Evolutionary conservation across 2,888 invertebrate species (phyloP).

Genomic region (Sycophila texana): DNA sequence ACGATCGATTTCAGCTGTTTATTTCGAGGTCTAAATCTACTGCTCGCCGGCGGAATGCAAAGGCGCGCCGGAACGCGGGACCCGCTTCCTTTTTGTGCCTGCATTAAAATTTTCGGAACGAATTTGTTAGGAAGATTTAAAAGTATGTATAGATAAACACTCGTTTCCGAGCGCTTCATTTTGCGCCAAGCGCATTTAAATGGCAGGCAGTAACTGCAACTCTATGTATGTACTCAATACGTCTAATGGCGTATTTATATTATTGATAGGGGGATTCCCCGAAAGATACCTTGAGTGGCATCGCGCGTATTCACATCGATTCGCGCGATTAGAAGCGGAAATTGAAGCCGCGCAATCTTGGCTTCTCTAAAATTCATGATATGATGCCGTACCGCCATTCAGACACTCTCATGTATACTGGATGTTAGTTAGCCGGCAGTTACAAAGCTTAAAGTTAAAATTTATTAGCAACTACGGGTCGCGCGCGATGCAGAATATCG

Average conservation of each 20-base stretch:
- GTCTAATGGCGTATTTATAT: constrained; percentile 1
- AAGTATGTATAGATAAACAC: no score
- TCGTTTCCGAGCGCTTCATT: no score
- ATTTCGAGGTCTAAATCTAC: constrained; percentile 16
- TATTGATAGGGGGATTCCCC: constrained; percentile 5
- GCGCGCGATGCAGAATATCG: neutral
- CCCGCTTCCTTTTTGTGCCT: neutral
- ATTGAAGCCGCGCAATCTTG: constrained; percentile 36
- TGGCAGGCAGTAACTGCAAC: neutral
- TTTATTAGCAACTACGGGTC: constrained; percentile 4
- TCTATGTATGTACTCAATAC: neutral
- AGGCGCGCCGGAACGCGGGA: neutral
- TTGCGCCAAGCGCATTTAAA: no score
- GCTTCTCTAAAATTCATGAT: constrained; percentile 45
- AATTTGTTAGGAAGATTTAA: no score
- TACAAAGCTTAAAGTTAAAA: constrained; percentile 25
- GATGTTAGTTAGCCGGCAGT: neutral
- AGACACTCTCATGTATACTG: neutral
- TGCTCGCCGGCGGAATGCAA: neutral
- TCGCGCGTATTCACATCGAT: constrained; percentile 28
- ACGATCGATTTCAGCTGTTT: constrained; percentile 27
- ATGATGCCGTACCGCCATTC: constrained; percentile 17
- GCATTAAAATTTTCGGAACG: no score
- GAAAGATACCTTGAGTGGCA: neutral
- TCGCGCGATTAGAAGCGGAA: constrained; percentile 16